Evolutionary conservation across 2,113 vertebrate genomes (phyloP).

Genomic region (Larimichthys polyactis): DNA sequence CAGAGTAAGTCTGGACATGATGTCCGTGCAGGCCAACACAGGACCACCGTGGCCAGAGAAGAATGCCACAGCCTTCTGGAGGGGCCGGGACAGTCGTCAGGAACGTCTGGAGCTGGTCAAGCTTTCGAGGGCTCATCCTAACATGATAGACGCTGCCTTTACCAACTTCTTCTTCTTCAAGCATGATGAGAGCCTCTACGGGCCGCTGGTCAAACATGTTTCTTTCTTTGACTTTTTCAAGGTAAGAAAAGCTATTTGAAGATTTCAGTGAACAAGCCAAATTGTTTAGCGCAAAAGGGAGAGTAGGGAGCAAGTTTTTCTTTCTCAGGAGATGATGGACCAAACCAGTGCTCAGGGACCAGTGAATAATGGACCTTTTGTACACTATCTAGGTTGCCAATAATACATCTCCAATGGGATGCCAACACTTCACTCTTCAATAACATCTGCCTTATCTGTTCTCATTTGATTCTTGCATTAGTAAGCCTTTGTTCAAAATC

Average conservation of each 20-base stretch:
- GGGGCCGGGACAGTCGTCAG: conserved; percentile 95
- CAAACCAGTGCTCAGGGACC: not conserved
- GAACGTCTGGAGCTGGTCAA: conserved; percentile 97
- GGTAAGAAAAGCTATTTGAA: conserved; percentile 79
- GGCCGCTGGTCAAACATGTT: conserved; percentile 97
- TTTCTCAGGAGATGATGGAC: not conserved
- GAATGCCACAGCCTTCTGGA: conserved; percentile 93
- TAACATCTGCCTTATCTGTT: no score
- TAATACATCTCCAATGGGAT: not conserved
- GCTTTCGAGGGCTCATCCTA: conserved; percentile 89
- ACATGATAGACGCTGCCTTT: conserved; percentile 94
- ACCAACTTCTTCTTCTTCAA: conserved; percentile 99
- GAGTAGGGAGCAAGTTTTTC: not conserved
- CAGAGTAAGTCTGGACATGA: conserved; percentile 98
- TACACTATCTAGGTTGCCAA: not conserved
- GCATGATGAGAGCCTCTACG: conserved; percentile 94
- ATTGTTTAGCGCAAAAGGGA: not conserved
- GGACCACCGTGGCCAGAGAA: conserved; percentile 92
- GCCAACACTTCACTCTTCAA: no score
- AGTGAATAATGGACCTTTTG: not conserved
- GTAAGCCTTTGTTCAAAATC: not conserved
- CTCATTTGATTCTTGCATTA: not conserved
- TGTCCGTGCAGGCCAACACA: conserved; percentile 97
- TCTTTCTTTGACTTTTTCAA: conserved; percentile 99
- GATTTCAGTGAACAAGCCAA: not conserved